Base-by-base conservation (phyloP, 2,888 invertebrate species). In the Stenotaenia linearis region DNA sequence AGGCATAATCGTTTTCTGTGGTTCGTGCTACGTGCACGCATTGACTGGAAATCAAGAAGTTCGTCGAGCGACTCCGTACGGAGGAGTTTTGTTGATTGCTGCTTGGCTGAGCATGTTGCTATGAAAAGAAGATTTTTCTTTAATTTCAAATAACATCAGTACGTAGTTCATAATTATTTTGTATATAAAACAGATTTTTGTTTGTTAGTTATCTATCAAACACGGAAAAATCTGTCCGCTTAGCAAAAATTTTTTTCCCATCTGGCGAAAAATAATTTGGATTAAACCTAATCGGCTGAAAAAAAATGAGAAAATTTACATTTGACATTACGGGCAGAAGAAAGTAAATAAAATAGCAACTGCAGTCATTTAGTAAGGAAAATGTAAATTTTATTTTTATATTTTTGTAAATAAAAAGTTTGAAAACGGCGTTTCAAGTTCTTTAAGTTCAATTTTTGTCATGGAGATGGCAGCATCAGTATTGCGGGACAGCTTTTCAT, bases 21-120 rank as follows among this genome's bases (percentile, higher is more conserved):
- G 97, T 0, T 91, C 94, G 18, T 95, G 96, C 86, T 98, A 97
- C 86, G 94, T 94, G 85, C 92, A 93, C 84, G 93, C 95, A 0
- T 90, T 97, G 82, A 95, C 95, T 0, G 93, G 93, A 0, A 91
- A 94, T 82, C 90, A 90, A 82, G 89, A 89, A 79, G 90, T 93
- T 80, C 90, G 92, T 79, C 89, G 89, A 83, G 88, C 94, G 37
- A 95, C 96, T 9, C 97, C 97, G 0, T 89, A 94, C 83, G 97
- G 97, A 30, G 97, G 97, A 21, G 91, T 93, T 80, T 91, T 94
- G 84, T 90, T 97, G 74, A 96, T 97, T 83, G 86, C 94, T 77
- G 96, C 93, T 75, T 98, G 97, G 97, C 86, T 96, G 21, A 89
- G 93, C 80, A 91, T 95, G 91, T 88, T 92, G 83, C 86, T 93